Evolutionary conservation across 2,888 invertebrate genomes (phyloP).

Genomic region (Trichopria drosophilae): DNA sequence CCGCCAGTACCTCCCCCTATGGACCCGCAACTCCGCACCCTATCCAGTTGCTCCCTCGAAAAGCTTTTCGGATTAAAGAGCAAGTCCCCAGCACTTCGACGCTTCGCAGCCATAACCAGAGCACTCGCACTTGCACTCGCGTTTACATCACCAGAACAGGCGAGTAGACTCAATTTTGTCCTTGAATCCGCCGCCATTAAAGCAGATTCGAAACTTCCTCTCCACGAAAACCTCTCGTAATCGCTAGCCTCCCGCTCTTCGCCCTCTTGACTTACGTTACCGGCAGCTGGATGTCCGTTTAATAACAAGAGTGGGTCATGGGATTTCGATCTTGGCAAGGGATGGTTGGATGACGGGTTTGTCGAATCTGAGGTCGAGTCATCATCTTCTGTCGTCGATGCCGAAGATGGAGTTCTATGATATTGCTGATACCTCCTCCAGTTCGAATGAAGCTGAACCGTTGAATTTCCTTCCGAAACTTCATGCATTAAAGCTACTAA

Average conservation of each 20-base stretch:
- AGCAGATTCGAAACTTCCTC: slow-evolving; percentile 91
- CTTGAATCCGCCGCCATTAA: slow-evolving; percentile 84
- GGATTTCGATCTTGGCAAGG: slow-evolving; percentile 77
- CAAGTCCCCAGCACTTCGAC: slow-evolving; percentile 82
- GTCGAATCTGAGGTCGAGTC: slow-evolving; percentile 72
- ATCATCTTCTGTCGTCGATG: slow-evolving; percentile 71
- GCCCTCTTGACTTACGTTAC: slow-evolving; percentile 46
- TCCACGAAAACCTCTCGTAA: slow-evolving; percentile 88
- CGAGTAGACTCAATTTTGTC: slow-evolving; percentile 71
- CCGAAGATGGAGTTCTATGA: slow-evolving; percentile 64
- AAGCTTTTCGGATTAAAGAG: slow-evolving; percentile 78
- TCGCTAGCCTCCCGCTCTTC: slow-evolving; percentile 73
- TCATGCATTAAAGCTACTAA: slow-evolving; percentile 90
- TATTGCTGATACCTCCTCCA: slow-evolving; percentile 67
- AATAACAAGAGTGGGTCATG: slow-evolving; percentile 72
- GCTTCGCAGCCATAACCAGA: slow-evolving; percentile 71
- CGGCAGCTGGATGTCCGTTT: slow-evolving; percentile 49
- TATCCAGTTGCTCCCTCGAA: slow-evolving; percentile 74
- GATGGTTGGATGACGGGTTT: slow-evolving; percentile 60
- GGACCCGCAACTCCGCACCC: slow-evolving; percentile 80
- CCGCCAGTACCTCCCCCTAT: slow-evolving; percentile 73
- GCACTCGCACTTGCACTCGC: slow-evolving; percentile 67
- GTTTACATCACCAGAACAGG: slow-evolving; percentile 61
- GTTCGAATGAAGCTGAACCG: slow-evolving; percentile 58
- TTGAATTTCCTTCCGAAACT: slow-evolving; percentile 74